phyloP scores from a whole-genome alignment of 1,140 invertebrate genomes.

The Palaemon carinicauda region DNA sequence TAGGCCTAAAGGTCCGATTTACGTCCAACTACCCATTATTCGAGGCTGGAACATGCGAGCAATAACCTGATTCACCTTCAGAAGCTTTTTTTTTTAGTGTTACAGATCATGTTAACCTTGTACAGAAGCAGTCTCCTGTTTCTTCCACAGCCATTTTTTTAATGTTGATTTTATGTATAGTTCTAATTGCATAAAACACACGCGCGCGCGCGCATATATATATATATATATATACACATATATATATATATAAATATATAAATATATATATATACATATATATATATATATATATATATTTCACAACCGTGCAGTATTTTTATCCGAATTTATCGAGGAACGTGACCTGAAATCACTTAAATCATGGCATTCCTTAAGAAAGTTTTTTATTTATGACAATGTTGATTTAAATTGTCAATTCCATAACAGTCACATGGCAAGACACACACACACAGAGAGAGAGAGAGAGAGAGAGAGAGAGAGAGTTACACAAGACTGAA shows the following conservation, averaged over 20 bases:
- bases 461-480: not conserved
- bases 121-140: too few species aligned
- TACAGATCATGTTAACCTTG: too few species aligned
- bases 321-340: not conserved
- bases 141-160: too few species aligned
- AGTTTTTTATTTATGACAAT: not conserved
- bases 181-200: too few species aligned
- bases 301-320: not conserved
- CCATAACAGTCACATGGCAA: not conserved
- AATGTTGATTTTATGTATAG: too few species aligned
- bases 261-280: constrained; percentile 21
- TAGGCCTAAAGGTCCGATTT: too few species aligned
- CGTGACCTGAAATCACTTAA: not conserved
- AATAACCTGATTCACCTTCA: too few species aligned
- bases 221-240: not conserved
- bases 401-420: not conserved
- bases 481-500: not conserved
- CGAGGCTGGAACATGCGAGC: too few species aligned
- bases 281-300: not conserved
- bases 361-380: not conserved
- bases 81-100: too few species aligned
- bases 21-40: too few species aligned
- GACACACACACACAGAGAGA: not conserved
- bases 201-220: too few species aligned
- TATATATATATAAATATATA: constrained; percentile 11